Conservation (phyloP, 2,888 invertebrate species). For the Polydrusus tereticollis region DNA sequence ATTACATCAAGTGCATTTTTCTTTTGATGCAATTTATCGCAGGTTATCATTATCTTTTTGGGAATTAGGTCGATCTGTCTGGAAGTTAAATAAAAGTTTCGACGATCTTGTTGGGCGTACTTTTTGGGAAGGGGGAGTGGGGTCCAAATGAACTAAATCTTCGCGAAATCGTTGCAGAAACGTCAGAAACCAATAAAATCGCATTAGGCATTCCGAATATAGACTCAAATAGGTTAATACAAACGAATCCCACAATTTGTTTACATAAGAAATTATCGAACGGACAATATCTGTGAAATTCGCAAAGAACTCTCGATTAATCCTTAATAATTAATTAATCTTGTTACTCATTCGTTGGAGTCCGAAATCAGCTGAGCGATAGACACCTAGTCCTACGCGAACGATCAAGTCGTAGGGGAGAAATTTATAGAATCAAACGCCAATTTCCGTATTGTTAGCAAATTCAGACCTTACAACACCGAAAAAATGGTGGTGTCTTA, state of each 20-base stretch:
- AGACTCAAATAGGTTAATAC: neutral
- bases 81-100: slow-evolving; percentile 35
- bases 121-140: too few relatives aligned
- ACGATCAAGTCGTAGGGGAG: slow-evolving; percentile 15
- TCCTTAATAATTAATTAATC: slow-evolving; percentile 41
- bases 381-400: slow-evolving; percentile 2
- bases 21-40: slow-evolving; percentile 40
- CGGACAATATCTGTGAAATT: slow-evolving; percentile 31
- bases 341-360: slow-evolving; percentile 26
- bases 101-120: too few relatives aligned
- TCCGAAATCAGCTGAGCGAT: slow-evolving; percentile 36
- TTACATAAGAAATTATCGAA: slow-evolving; percentile 32
- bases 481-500: too few relatives aligned
- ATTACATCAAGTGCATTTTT: slow-evolving; percentile 30
- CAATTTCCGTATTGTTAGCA: neutral
- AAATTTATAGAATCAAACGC: neutral
- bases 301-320: slow-evolving; percentile 25
- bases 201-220: slow-evolving; percentile 18
- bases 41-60: slow-evolving; percentile 36
- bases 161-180: too few relatives aligned
- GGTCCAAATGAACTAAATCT: too few relatives aligned
- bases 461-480: too few relatives aligned
- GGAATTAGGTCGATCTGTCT: slow-evolving; percentile 43
- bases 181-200: neutral
- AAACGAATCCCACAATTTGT: slow-evolving; percentile 25